A percentile compares a stretch with the other conserved stretches of the same genome.
phyloP scores from a whole-genome alignment of 30 jellyfish, hydroid and myxozoan genomes.

The Clytia hemisphaerica region DNA sequence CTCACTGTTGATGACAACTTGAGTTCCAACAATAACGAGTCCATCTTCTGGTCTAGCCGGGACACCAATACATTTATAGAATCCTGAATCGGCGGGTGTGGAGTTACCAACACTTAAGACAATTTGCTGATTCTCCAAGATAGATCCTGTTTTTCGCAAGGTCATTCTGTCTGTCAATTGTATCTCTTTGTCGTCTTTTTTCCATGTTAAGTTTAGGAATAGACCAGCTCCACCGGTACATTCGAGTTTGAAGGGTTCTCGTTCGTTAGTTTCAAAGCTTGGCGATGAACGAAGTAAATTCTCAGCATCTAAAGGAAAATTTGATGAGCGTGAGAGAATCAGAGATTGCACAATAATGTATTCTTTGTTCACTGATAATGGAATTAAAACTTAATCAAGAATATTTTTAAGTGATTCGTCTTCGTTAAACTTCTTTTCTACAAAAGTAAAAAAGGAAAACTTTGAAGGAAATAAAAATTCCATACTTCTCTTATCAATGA shows the following conservation, averaged over 20 bases:
- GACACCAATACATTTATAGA: constrained; percentile 57
- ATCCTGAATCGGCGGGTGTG: constrained; percentile 53
- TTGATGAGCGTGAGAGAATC: too few species aligned
- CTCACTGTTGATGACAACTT: constrained; percentile 28
- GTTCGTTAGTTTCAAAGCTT: constrained; percentile 37
- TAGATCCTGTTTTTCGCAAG: constrained; percentile 13
- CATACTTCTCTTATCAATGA: constrained; percentile 16
- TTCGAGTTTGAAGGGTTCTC: constrained; percentile 14
- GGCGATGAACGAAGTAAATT: too few species aligned
- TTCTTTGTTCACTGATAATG: too few species aligned
- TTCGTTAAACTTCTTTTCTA: too few species aligned
- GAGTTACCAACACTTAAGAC: constrained; percentile 20
- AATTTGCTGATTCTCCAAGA: constrained; percentile 24
- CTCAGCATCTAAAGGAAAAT: too few species aligned
- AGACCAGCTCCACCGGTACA: constrained; percentile 49
- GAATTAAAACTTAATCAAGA: too few species aligned
- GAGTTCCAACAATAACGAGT: background rate
- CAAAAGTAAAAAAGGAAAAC: too few species aligned
- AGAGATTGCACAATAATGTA: too few species aligned
- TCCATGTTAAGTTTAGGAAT: constrained; percentile 52
- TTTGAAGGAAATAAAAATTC: too few species aligned
- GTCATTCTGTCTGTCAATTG: background rate
- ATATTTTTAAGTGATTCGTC: too few species aligned
- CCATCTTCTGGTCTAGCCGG: constrained; percentile 32
- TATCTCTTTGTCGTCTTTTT: constrained; percentile 32